Conservation (phyloP, 2,888 invertebrate species). For the Drosophila monieri region DNA sequence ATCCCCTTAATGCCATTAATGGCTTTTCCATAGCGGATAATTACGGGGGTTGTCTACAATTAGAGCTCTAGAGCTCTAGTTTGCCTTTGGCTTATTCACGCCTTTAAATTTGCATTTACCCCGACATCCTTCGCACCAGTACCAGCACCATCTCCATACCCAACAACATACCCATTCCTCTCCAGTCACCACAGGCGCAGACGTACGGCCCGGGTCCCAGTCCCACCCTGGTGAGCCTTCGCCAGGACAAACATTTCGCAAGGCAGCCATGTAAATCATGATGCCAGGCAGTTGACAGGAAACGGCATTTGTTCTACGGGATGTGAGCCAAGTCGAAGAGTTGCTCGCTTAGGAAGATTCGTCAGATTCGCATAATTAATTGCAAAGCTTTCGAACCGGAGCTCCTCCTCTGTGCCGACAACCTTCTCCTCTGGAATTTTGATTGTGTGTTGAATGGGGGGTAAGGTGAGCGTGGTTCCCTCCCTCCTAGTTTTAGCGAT, state of each 20-base stretch:
- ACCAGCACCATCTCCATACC: not conserved
- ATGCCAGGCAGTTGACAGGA: constrained; percentile 76
- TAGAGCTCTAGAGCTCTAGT: constrained; percentile 61
- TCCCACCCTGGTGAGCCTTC: not conserved
- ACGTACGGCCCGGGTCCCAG: constrained; percentile 30
- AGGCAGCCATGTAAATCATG: constrained; percentile 76
- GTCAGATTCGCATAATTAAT: constrained; percentile 82
- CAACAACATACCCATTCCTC: not conserved
- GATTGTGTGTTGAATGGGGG: constrained; percentile 67
- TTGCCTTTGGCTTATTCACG: constrained; percentile 72
- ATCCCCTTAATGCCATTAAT: constrained; percentile 81
- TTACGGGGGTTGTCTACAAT: constrained; percentile 76
- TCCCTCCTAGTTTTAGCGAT: constrained; percentile 61
- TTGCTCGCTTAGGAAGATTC: constrained; percentile 75
- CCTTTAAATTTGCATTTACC: constrained; percentile 78
- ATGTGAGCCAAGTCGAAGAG: constrained; percentile 73
- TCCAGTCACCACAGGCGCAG: constrained; percentile 45
- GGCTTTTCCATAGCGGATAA: constrained; percentile 81
- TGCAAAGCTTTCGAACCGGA: constrained; percentile 69
- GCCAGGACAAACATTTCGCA: constrained; percentile 33
- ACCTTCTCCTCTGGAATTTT: constrained; percentile 75
- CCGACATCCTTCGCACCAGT: constrained; percentile 6
- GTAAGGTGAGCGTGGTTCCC: not conserved
- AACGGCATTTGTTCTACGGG: constrained; percentile 40
- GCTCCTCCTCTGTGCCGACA: constrained; percentile 51